These are phyloP conservation scores for Camptogramma bilineatum DNA, from an alignment of 2,888 invertebrate genomes.

Conservation along the genomic window DNA sequence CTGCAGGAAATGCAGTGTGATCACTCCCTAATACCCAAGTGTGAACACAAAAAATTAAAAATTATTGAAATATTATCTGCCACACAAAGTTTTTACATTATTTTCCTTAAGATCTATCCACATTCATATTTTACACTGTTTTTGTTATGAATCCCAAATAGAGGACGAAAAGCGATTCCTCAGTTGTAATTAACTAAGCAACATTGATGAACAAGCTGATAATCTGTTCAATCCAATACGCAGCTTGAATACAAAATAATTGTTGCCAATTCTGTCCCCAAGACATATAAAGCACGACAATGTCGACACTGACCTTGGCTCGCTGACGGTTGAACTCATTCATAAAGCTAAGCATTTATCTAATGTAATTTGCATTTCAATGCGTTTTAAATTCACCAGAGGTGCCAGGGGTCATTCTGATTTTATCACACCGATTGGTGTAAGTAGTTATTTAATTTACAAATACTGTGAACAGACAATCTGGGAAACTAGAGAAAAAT, in stretches of 20 bases:
- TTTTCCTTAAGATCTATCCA: too few species aligned
- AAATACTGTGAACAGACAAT: not conserved
- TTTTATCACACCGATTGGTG: constrained; percentile 46
- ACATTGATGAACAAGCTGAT: not conserved
- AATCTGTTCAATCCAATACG: not conserved
- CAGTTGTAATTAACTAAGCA: not conserved
- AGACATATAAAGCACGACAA: constrained; percentile 32
- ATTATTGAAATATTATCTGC: too few species aligned
- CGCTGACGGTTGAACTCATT: constrained; percentile 62
- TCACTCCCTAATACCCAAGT: too few species aligned
- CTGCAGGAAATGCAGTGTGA: too few species aligned
- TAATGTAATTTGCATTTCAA: constrained; percentile 67
- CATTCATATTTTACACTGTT: too few species aligned
- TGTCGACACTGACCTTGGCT: constrained; percentile 59
- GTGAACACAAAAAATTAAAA: too few species aligned
- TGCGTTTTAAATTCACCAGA: constrained; percentile 48
- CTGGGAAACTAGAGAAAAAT: not conserved
- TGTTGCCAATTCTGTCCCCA: constrained; percentile 10
- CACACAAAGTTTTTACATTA: too few species aligned
- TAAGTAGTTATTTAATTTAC: constrained; percentile 17
- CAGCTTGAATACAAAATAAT: constrained; percentile 14
- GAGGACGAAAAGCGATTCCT: not conserved
- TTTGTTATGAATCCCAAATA: too few species aligned
- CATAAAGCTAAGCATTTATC: constrained; percentile 54
- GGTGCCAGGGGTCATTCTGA: constrained; percentile 48